Evolutionary conservation across 1,140 invertebrate genomes (phyloP).

Genomic region (Drosophila pandora): DNA sequence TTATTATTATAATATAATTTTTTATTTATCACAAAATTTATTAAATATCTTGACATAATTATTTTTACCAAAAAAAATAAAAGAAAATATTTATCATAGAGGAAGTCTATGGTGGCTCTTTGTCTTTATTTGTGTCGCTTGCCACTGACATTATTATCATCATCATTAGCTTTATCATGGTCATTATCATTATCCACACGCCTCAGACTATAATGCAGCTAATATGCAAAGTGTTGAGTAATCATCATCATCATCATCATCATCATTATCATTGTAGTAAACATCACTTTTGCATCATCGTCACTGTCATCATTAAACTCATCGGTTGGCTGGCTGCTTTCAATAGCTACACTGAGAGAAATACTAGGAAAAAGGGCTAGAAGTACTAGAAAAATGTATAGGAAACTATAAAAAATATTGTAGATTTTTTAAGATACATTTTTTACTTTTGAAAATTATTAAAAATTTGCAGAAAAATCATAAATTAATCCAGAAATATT

Average conservation of each 20-base stretch:
- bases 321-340: conserved; percentile 29
- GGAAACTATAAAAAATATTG: too few species aligned
- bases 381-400: neutral
- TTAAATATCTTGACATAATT: too few species aligned
- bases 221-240: conserved; percentile 54
- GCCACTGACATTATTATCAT: conserved; percentile 20
- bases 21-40: too few species aligned
- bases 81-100: conserved; percentile 14
- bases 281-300: conserved; percentile 28
- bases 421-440: too few species aligned
- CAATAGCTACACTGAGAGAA: conserved; percentile 20
- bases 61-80: too few species aligned
- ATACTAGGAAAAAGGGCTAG: neutral
- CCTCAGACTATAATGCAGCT: conserved; percentile 27
- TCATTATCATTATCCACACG: conserved; percentile 17
- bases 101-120: conserved; percentile 27
- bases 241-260: conserved; percentile 25
- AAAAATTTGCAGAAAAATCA: too few species aligned
- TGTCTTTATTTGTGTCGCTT: conserved; percentile 51
- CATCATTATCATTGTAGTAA: neutral
- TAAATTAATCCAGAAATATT: too few species aligned
- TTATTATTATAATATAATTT: neutral
- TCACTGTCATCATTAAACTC: conserved; percentile 15
- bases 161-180: conserved; percentile 15
- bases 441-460: too few species aligned